A percentile compares a stretch with the other conserved stretches of the same genome.
Conservation (phyloP, 2,797 vertebrate genomes). For the Sparidentex hasta region DNA sequence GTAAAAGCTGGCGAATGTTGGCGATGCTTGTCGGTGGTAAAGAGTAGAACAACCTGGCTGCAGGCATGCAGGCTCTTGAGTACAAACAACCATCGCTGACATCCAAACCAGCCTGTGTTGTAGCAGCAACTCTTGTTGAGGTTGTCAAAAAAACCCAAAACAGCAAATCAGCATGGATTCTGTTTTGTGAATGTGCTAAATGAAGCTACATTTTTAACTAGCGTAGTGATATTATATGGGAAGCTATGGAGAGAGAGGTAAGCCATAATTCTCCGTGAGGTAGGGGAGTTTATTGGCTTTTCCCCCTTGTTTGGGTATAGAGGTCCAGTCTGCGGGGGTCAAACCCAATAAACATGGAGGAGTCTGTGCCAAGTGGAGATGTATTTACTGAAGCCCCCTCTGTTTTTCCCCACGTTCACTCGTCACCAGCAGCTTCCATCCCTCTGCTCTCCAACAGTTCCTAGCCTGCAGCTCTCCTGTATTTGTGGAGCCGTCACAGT, state of each 20-base stretch:
- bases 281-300: constrained; percentile 71
- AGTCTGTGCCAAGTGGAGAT: constrained; percentile 53
- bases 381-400: constrained; percentile 66
- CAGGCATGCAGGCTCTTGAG: constrained; percentile 19
- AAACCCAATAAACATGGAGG: constrained; percentile 71
- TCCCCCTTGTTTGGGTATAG: constrained; percentile 62
- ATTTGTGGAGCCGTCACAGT: constrained; percentile 82
- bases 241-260: constrained; percentile 21
- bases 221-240: constrained; percentile 12
- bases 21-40: constrained; percentile 10
- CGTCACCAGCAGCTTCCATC: constrained; percentile 43
- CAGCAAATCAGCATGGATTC: constrained; percentile 30
- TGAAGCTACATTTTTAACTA: constrained; percentile 6
- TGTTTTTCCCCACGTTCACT: constrained; percentile 58
- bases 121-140: constrained; percentile 7
- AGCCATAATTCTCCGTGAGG: constrained; percentile 49
- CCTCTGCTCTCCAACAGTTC: constrained; percentile 54
- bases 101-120: constrained; percentile 17
- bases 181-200: constrained; percentile 21
- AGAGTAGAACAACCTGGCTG: constrained; percentile 32
- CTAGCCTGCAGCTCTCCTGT: constrained; percentile 73
- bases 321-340: constrained; percentile 64
- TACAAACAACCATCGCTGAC: constrained; percentile 33
- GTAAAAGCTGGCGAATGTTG: constrained; percentile 36
- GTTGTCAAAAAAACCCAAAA: constrained; percentile 3